Conservation (phyloP, 2,888 invertebrate species). For the Temnothorax ravouxi region DNA sequence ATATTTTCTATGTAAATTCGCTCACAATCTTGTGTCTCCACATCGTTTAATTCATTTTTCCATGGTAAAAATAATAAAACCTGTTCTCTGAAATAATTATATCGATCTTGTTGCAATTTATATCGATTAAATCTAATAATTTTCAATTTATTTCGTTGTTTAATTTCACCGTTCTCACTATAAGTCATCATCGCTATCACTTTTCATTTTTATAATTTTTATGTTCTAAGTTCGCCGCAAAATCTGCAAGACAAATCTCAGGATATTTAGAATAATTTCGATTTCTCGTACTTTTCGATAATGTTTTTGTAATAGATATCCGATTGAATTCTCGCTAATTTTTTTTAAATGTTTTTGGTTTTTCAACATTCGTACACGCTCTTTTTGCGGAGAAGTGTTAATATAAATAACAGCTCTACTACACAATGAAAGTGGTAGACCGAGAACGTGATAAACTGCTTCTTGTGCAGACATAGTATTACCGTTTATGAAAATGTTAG, state of each 20-base stretch:
- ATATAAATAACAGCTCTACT: neutral
- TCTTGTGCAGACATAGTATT: neutral
- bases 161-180: no score
- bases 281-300: neutral
- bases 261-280: no score
- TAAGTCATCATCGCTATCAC: no score
- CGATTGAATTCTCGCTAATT: neutral
- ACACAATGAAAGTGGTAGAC: neutral
- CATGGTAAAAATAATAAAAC: neutral
- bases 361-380: neutral
- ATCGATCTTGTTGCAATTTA: constrained; percentile 1
- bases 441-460: neutral
- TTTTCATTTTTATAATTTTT: no score
- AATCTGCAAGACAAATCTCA: no score
- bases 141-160: no score
- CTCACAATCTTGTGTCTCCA: neutral
- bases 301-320: neutral
- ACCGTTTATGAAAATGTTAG: no score
- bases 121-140: no score
- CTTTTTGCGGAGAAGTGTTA: neutral
- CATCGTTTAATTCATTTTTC: neutral
- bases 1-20: neutral
- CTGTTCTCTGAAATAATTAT: neutral
- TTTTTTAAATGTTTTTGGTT: neutral
- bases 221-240: no score